phyloP scores from a whole-genome alignment of 2,888 invertebrate genomes.

The Panorpa germanica region DNA sequence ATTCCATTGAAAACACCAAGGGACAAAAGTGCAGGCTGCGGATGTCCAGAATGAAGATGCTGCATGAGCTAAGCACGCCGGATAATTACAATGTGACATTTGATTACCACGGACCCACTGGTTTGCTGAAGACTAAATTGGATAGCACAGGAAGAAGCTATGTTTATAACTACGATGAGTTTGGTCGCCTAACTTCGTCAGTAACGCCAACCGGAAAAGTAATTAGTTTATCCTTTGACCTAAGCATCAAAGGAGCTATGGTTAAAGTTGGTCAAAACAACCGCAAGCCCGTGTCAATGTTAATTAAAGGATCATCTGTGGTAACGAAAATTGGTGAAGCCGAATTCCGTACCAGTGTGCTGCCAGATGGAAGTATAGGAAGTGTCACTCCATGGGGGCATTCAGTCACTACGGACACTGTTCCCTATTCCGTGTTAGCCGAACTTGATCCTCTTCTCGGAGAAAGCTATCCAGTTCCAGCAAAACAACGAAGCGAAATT shows the following conservation, averaged over 20 bases:
- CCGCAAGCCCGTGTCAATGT: constrained; percentile 63
- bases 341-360: constrained; percentile 59
- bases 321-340: constrained; percentile 66
- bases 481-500: constrained; percentile 76
- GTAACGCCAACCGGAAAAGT: constrained; percentile 93
- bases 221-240: constrained; percentile 69
- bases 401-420: constrained; percentile 72
- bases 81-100: constrained; percentile 89
- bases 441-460: constrained; percentile 75
- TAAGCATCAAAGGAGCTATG: constrained; percentile 80
- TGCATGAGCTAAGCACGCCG: constrained; percentile 78
- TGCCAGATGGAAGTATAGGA: constrained; percentile 68
- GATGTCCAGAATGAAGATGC: constrained; percentile 84
- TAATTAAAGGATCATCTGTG: constrained; percentile 75
- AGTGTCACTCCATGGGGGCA: constrained; percentile 75
- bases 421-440: constrained; percentile 76
- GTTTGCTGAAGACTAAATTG: constrained; percentile 69
- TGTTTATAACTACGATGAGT: constrained; percentile 88
- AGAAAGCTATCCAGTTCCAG: constrained; percentile 81
- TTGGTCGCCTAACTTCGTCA: constrained; percentile 77
- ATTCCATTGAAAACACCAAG: constrained; percentile 86
- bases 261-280: constrained; percentile 71
- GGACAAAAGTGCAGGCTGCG: constrained; percentile 77
- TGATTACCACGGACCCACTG: constrained; percentile 81
- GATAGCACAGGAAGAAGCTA: constrained; percentile 82